These are phyloP conservation scores for Pterocles gutturalis DNA, from an alignment of 2,113 vertebrate species.

Conservation along the genomic window DNA sequence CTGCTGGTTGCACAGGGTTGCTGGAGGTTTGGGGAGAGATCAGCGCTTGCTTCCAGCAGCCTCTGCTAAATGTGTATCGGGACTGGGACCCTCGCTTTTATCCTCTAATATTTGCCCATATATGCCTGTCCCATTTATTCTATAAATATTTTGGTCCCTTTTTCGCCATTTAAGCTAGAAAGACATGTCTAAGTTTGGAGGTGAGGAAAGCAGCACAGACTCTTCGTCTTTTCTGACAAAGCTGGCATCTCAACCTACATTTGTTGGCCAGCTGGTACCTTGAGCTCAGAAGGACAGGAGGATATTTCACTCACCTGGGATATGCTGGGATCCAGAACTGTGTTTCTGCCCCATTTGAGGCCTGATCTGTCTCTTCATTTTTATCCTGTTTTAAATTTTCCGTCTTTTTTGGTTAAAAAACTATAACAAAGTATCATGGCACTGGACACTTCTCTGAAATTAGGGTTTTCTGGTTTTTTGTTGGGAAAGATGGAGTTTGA, in stretches of 20 bases:
- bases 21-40: background rate
- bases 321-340: background rate
- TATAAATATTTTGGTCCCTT: background rate
- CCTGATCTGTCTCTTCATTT: background rate
- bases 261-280: background rate
- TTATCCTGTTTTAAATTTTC: background rate
- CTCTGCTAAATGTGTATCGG: background rate
- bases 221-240: background rate
- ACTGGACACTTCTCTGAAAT: background rate
- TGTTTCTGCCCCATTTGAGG: background rate
- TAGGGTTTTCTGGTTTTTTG: background rate
- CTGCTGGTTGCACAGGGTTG: conserved; percentile 17
- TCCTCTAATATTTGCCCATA: background rate
- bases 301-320: background rate
- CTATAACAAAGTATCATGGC: background rate
- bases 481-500: background rate
- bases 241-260: background rate
- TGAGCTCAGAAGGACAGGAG: background rate
- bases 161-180: background rate
- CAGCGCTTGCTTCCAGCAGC: background rate
- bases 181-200: background rate
- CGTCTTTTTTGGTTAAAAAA: background rate
- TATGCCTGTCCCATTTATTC: background rate
- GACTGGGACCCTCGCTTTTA: background rate
- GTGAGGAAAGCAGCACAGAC: background rate